Evolutionary conservation across 2,888 invertebrate genomes (phyloP), one percentile per base, ranked within the genome.

Genomic region (Meiosimyza decipiens): DNA sequence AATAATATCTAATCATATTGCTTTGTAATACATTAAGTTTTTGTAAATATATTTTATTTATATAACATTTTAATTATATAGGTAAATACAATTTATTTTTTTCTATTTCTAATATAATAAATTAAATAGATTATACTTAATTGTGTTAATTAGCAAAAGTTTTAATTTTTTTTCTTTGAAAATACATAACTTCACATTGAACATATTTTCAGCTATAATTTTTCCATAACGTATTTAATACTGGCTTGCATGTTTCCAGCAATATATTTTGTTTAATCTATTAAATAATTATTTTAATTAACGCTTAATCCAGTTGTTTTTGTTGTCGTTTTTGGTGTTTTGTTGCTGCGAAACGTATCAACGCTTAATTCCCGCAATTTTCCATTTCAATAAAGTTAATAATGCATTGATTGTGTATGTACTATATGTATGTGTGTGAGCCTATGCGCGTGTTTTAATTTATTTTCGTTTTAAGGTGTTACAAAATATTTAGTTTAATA

Each of bases 301-400:
- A 40, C 40, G 40, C 40, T 40, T 40, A 40, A 40, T 40, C 40
- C 40, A 40, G 40, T 40, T 6, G 6, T 7, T 40, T 40, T 40
- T 40, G 40, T 71, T 69, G 66, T 66, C 69, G 71, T 77, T 78
- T 71, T 76, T 75, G 74, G 74, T 77, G 64, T 78, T 76, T 72
- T 63, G 22, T 70, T 77, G 40, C 15, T 60, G 60, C 33, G 40
- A 40, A 28, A 47, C 67, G 9, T 67, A 57, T 40, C 57, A 66
- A 15, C 67, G 49, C 22, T 67, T 57, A 67, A 67, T 67, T 67
- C 49, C 67, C 55, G 18, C 67, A 67, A 57, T 57, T 57, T 67
- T 67, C 47, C 67, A 67, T 54, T 54, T 54, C 33, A 66, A 16
- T 65, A 33, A 51, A 54, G 33, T 65, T 13, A 52, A 54, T 54